Conservation (phyloP, 2,888 invertebrate genomes). For the Cephus runcator region DNA sequence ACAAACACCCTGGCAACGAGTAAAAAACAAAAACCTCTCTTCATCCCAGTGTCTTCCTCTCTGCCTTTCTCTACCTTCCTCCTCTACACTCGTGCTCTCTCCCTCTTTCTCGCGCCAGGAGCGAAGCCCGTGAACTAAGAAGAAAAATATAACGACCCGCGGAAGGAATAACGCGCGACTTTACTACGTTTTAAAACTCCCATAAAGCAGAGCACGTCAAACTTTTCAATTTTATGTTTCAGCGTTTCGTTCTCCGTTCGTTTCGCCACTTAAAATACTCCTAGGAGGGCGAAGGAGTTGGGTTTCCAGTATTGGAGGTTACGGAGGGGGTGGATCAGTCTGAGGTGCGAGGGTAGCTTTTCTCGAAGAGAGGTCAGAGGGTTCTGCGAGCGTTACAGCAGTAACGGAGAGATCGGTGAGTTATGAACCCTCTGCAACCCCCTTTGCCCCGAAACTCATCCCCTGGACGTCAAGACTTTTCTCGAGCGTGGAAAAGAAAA, state of each 20-base stretch:
- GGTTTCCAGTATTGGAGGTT: conserved; percentile 6
- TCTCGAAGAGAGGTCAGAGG: no score
- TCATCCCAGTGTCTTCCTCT: no score
- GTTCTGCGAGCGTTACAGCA: no score
- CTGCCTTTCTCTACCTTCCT: neutral
- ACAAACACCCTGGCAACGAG: conserved; percentile 47
- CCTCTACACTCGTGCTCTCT: no score
- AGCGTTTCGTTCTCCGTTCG: conserved; percentile 42
- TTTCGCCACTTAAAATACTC: conserved; percentile 42
- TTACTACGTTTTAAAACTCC: conserved; percentile 61
- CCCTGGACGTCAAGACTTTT: no score
- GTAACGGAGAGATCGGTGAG: conserved; percentile 9
- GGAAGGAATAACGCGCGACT: conserved; percentile 58
- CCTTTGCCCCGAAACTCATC: neutral
- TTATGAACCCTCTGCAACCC: conserved; percentile 3
- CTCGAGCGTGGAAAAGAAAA: no score
- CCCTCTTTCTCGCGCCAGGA: conserved; percentile 4
- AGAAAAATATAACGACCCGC: conserved; percentile 58
- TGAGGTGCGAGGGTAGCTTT: no score
- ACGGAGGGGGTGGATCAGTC: neutral
- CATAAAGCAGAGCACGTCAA: conserved; percentile 57
- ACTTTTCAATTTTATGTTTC: conserved; percentile 63
- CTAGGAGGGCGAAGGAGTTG: conserved; percentile 10
- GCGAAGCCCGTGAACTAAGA: conserved; percentile 34
- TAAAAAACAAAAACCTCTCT: conserved; percentile 40